Evolutionary conservation across 2,113 vertebrate genomes (phyloP).

Genomic region (Gorsachius goisagi): DNA sequence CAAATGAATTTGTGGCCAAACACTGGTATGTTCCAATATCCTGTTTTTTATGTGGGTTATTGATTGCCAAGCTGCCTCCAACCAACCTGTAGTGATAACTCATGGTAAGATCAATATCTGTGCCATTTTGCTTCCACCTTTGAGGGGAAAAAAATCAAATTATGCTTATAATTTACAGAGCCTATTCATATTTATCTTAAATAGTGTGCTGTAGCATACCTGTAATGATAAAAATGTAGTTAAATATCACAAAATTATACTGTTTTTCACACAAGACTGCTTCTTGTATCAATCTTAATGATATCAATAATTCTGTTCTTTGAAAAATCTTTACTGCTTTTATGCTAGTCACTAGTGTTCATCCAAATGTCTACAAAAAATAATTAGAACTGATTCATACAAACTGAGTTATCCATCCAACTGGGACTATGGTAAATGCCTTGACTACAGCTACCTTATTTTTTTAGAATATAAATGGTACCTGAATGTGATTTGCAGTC

Average conservation of each 20-base stretch:
- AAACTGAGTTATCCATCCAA: neutral
- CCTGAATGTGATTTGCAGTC: neutral
- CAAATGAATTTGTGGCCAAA: constrained; percentile 85
- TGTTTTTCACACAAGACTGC: constrained; percentile 1
- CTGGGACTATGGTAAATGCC: neutral
- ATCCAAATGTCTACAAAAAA: neutral
- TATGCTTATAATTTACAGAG: constrained; percentile 52
- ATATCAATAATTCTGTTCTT: neutral
- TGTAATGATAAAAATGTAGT: constrained; percentile 33
- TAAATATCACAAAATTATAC: neutral
- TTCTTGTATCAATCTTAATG: neutral
- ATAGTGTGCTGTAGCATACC: constrained; percentile 15
- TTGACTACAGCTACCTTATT: neutral
- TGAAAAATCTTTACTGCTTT: constrained; percentile 8
- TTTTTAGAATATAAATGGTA: neutral
- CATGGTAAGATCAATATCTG: constrained; percentile 79
- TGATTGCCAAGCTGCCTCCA: constrained; percentile 86
- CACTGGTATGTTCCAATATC: constrained; percentile 90
- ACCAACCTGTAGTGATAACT: constrained; percentile 84
- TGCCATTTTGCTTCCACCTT: constrained; percentile 89
- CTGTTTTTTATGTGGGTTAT: constrained; percentile 78
- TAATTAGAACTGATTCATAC: constrained; percentile 26
- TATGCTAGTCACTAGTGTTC: neutral
- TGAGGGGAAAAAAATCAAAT: constrained; percentile 62
- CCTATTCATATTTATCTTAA: constrained; percentile 47